Base-by-base conservation (phyloP, 2,797 vertebrate genomes). In the Nyctalus aviator region DNA sequence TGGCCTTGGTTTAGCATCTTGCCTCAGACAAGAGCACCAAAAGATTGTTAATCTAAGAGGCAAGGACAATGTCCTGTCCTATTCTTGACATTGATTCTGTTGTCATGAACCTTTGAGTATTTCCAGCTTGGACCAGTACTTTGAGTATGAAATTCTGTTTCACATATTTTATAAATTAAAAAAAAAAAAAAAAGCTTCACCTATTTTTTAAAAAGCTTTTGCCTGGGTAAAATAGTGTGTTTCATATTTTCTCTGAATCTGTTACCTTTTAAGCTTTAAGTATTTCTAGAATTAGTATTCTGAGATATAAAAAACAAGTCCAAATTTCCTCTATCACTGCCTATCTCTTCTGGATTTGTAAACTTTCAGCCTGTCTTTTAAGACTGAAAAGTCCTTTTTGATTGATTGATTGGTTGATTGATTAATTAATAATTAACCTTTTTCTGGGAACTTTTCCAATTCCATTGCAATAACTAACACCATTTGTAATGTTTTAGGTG, bases 321-420 rank as follows among this genome's bases (percentile, higher is more conserved):
- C 50, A 30, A 37, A 30, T 46, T 50, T 79, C 84, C n/a, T 77
- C 2, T 73, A 35, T 72, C 48, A 23, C 20, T 55, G 46, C 8
- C 13, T 83, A 73, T 15, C 32, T 84, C 21, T 91, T 77, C 48
- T 84, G 35, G 57, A 88, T 79, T 82, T 84, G 92, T 91, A 85
- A 95, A 90, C 55, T 87, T 93, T 55, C 3, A 95, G 32, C 5
- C 69, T 95, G 30, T 62, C 46, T 89, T 91, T 93, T 85, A 95
- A 93, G n/a, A 84, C 59, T 53, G 27, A 55, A 88, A 23, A 85
- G 17, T 72, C 41, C 66, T 62, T 92, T 88, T 41, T 50, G 48
- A 44, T 83, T 92, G 37, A 35, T 68, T 37, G 37, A 41, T 41
- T 92, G 30, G 35, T 14, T 64, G 25, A 21, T 77, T 57, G 44